These are phyloP conservation scores for Helicoverpa assulta DNA, from an alignment of 2,888 invertebrate species.

Conservation along the genomic window DNA sequence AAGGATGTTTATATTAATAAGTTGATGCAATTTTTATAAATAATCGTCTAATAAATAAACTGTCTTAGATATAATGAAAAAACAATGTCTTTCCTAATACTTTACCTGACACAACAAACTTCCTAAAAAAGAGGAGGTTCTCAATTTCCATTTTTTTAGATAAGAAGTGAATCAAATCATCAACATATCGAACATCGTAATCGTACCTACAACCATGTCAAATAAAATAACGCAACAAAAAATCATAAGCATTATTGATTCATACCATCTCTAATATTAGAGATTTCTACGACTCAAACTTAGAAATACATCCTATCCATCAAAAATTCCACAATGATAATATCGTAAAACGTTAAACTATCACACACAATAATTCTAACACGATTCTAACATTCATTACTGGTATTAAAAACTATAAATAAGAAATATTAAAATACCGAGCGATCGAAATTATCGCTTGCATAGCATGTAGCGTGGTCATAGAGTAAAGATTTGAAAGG, in stretches of 20 bases:
- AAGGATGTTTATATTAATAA: no score
- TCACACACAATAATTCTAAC: constrained; percentile 37
- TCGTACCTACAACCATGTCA: not conserved
- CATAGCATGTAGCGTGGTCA: constrained; percentile 5
- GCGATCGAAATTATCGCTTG: constrained; percentile 37
- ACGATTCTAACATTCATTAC: constrained; percentile 46
- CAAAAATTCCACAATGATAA: constrained; percentile 30
- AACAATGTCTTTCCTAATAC: no score
- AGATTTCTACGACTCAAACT: no score
- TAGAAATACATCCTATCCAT: not conserved
- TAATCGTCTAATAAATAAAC: no score
- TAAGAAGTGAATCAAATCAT: no score
- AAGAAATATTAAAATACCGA: constrained; percentile 46
- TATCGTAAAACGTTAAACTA: constrained; percentile 30
- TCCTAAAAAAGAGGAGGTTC: no score
- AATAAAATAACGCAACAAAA: not conserved
- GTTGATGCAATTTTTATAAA: no score
- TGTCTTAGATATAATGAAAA: no score
- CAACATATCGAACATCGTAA: not conserved
- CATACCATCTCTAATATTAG: no score
- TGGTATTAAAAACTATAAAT: constrained; percentile 55
- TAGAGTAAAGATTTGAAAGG: constrained; percentile 11
- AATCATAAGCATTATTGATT: not conserved
- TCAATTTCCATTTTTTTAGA: no score
- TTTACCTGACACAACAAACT: no score